Conservation (phyloP, 1,140 invertebrate species). For the Delia radicum region DNA sequence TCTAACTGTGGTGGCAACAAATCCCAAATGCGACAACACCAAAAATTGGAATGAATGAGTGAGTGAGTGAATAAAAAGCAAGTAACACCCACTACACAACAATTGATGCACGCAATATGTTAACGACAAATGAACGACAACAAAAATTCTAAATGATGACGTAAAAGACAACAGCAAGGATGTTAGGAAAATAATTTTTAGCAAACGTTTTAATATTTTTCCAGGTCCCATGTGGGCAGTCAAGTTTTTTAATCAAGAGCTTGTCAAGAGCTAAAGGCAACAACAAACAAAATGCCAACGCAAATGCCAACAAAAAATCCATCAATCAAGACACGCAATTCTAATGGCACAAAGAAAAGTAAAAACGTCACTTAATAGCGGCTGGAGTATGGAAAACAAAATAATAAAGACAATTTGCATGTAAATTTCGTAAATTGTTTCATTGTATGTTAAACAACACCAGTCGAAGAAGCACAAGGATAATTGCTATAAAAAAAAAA, state of each 20-base stretch:
- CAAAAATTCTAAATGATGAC: not conserved
- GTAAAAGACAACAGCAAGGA: not conserved
- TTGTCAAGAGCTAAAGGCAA: slow-evolving; percentile 53
- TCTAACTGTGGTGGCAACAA: not conserved
- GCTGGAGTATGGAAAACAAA: slow-evolving; percentile 16
- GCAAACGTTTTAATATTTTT: not conserved
- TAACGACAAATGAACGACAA: not conserved
- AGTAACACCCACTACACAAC: slow-evolving; percentile 12
- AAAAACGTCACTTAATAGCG: slow-evolving; percentile 17
- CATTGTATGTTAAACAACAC: too few relatives aligned
- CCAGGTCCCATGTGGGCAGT: slow-evolving; percentile 53
- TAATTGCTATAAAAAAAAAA: not conserved
- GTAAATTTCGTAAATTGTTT: not conserved
- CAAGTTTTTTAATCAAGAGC: slow-evolving; percentile 56
- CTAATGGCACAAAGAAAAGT: not conserved
- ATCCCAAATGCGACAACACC: not conserved
- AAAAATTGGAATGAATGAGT: not conserved
- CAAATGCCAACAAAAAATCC: slow-evolving; percentile 35
- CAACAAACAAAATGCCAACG: slow-evolving; percentile 46
- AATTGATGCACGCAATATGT: slow-evolving; percentile 21
- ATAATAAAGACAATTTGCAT: slow-evolving; percentile 23
- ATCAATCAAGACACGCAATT: slow-evolving; percentile 47
- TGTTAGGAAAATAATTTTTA: too few relatives aligned
- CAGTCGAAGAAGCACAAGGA: too few relatives aligned
- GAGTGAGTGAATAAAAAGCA: not conserved